Base-by-base conservation (phyloP, 1,140 invertebrate genomes). In the Papilio dardanus region DNA sequence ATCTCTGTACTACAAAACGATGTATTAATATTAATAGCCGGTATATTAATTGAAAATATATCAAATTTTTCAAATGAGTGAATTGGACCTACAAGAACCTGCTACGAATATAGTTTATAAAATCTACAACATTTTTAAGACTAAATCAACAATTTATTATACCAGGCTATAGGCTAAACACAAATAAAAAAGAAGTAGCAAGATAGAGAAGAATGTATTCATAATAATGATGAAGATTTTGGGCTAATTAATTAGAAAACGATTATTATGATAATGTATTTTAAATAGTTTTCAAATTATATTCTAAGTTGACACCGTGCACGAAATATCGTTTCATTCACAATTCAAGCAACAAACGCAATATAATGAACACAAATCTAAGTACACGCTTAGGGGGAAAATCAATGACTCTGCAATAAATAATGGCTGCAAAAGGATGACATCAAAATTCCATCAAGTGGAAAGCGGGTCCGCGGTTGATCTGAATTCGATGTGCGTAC, bases 391-490 rank as follows among this genome's bases (percentile, higher is more conserved):
- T 75, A 69, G 71, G 35, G n/a, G 67, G 58, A 78, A 81, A 83
- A 80, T 80, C 78, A 81, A 86, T 83, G 77, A 76, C 78, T 78
- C 76, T 77, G 80, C 79, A 84, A 81, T 83, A 85, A 86, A 77
- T 74, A 76, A 69, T 78, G 76, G 81, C 79, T 76, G 75, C 77
- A 76, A 74, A 42, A 76, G 79, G 76, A 80, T 78, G 85, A 86
- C 85, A 87, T 90, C 84, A 90, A 90, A 89, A 86, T 76, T 84
- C 87, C 86, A 88, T 90, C 87, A 90, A 83, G 79, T 71, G 77
- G 76, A 79, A 74, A 71, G 74, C 71, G 78, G 79, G 76, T 67
- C 33, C 74, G 67, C 35, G 74, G 81, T 82, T 86, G 86, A 87
- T 90, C 79, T 85, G 84, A 88, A 88, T 88, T 88, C 87, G 78